Conservation (phyloP, 37 sponge, comb jelly and placozoan species). For the Eunapius fragilis region DNA sequence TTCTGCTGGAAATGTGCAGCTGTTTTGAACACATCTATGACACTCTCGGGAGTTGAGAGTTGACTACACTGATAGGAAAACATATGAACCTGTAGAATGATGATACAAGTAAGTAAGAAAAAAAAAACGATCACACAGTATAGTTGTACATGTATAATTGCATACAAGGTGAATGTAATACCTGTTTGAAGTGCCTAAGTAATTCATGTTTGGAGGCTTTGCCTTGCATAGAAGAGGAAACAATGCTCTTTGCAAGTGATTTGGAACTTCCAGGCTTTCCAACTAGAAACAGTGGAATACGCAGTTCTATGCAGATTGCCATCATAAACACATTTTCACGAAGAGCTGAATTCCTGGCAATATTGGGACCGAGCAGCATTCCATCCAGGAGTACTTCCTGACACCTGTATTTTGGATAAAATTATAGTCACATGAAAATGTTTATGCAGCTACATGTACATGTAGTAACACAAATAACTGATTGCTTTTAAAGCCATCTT, state of each 20-base stretch:
- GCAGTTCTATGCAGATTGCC: conserved; percentile 93
- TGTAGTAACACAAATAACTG: too few species aligned
- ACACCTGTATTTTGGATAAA: conserved; percentile 33
- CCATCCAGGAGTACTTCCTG: conserved; percentile 61
- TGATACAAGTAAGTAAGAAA: too few species aligned
- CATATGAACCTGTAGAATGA: conserved; percentile 65
- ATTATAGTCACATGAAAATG: too few species aligned
- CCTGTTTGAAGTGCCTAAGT: conserved; percentile 61
- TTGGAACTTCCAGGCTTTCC: conserved; percentile 99
- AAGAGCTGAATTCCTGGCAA: conserved; percentile 93
- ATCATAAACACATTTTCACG: conserved; percentile 99
- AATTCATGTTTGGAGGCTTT: conserved; percentile 24
- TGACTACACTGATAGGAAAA: conserved; percentile 94
- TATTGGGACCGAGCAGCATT: conserved; percentile 61
- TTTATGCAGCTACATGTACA: too few species aligned
- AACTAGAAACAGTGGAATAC: conserved; percentile 97
- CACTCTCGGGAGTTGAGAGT: conserved; percentile 83
- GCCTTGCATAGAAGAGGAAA: conserved; percentile 87
- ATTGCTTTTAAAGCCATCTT: too few species aligned
- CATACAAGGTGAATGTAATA: neutral
- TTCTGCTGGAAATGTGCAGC: conserved; percentile 60
- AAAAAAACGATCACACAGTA: too few species aligned
- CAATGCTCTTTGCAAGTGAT: conserved; percentile 89
- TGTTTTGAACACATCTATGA: conserved; percentile 72
- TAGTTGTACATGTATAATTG: too few species aligned